Conservation (phyloP, 2,797 vertebrate genomes). For the Scolopax rusticola region DNA sequence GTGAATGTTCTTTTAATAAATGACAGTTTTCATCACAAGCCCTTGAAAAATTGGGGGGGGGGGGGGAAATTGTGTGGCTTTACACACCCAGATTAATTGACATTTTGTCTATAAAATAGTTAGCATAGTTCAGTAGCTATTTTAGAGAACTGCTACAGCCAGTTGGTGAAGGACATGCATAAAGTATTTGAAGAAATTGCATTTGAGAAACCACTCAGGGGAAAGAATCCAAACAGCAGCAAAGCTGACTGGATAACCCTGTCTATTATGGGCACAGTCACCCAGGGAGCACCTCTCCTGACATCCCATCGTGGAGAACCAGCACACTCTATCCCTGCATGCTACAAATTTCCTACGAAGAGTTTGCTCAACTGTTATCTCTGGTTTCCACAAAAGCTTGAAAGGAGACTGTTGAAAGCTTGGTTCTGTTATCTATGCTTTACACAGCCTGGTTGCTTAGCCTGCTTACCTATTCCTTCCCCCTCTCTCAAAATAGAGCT, state of each 20-base stretch:
- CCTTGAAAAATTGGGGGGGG: not conserved
- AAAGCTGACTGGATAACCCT: not conserved
- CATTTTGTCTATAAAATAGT: not conserved
- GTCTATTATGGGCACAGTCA: not conserved
- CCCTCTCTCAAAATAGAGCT: not conserved
- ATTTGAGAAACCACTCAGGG: not conserved
- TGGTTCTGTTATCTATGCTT: conserved; percentile 5
- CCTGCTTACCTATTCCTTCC: not conserved
- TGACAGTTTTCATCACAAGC: not conserved
- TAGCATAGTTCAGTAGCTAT: not conserved
- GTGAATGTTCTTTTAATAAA: not conserved
- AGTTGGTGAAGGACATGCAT: not conserved
- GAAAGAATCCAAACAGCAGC: not conserved
- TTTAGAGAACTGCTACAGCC: not conserved
- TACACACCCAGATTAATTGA: not conserved
- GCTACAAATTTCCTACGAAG: not conserved
- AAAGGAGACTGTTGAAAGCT: conserved; percentile 47
- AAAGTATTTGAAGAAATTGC: not conserved
- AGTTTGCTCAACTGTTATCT: conserved; percentile 53
- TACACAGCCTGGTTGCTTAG: not conserved
- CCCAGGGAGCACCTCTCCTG: not conserved
- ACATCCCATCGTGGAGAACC: not conserved
- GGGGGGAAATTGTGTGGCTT: not conserved
- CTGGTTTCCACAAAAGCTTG: conserved; percentile 43
- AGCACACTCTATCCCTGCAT: not conserved